Evolutionary conservation across 2,113 vertebrate species (phyloP).

Genomic region (Daboia siamensis): DNA sequence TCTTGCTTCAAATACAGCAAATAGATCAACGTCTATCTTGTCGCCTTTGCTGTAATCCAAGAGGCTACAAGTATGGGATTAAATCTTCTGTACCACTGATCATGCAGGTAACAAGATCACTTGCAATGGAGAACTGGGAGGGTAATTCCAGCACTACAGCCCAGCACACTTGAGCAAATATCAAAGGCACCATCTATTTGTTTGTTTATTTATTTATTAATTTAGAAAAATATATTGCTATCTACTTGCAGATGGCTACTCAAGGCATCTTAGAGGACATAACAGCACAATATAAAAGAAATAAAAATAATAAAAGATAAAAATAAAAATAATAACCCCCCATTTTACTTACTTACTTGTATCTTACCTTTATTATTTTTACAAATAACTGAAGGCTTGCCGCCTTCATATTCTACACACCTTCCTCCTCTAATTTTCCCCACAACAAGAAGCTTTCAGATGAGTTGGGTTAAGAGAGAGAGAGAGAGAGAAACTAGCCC

Average conservation of each 20-base stretch:
- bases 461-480: background rate
- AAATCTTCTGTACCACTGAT: background rate
- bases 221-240: too few species aligned
- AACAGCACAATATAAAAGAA: too few species aligned
- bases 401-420: background rate
- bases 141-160: background rate
- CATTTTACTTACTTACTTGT: background rate
- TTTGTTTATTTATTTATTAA: too few species aligned
- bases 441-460: background rate
- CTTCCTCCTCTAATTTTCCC: background rate
- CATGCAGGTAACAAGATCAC: background rate
- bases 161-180: background rate
- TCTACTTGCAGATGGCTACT: too few species aligned
- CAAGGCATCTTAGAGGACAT: too few species aligned
- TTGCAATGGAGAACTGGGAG: background rate
- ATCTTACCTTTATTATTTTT: background rate
- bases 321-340: too few species aligned
- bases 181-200: background rate
- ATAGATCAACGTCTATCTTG: background rate
- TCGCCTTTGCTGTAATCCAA: background rate
- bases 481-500: background rate
- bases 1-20: background rate
- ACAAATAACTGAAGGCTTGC: background rate
- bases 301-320: too few species aligned
- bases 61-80: background rate